Evolutionary conservation across 2,888 invertebrate species (phyloP).

Genomic region (Phymatocera aterrima): DNA sequence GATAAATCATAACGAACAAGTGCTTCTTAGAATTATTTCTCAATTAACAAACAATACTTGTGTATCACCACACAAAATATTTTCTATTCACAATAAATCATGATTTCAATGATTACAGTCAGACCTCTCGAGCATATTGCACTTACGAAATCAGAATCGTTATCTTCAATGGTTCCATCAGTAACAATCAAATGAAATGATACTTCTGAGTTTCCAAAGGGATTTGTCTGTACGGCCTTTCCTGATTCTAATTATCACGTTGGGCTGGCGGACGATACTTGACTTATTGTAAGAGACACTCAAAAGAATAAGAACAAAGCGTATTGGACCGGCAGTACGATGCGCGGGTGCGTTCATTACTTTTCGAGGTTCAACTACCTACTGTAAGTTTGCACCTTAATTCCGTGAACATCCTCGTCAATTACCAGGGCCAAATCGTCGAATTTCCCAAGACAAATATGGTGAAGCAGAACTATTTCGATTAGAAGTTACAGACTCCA

Average conservation of each 20-base stretch:
- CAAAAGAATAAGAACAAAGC: slow-evolving; percentile 22
- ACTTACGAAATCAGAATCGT: no score
- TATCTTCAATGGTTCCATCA: not conserved
- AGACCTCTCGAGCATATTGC: no score
- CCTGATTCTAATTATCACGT: slow-evolving; percentile 7
- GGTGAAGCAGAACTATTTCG: slow-evolving; percentile 8
- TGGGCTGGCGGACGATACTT: not conserved
- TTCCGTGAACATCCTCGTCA: not conserved
- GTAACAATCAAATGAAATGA: not conserved
- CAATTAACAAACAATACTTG: not conserved
- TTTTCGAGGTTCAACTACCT: not conserved
- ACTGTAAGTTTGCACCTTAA: not conserved
- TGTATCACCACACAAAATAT: not conserved
- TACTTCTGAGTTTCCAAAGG: not conserved
- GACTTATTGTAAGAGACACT: slow-evolving; percentile 9
- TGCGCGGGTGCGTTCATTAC: slow-evolving; percentile 12
- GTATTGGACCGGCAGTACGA: not conserved
- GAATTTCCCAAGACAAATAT: not conserved
- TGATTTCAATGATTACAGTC: not conserved
- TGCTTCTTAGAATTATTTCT: not conserved
- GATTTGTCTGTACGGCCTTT: not conserved
- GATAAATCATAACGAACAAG: slow-evolving; percentile 21
- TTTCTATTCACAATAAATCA: not conserved
- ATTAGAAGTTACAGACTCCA: slow-evolving; percentile 19
- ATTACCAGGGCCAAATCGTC: not conserved